These are phyloP conservation scores for Ctena decussata DNA, from an alignment of 2,888 invertebrate species.

Conservation along the genomic window DNA sequence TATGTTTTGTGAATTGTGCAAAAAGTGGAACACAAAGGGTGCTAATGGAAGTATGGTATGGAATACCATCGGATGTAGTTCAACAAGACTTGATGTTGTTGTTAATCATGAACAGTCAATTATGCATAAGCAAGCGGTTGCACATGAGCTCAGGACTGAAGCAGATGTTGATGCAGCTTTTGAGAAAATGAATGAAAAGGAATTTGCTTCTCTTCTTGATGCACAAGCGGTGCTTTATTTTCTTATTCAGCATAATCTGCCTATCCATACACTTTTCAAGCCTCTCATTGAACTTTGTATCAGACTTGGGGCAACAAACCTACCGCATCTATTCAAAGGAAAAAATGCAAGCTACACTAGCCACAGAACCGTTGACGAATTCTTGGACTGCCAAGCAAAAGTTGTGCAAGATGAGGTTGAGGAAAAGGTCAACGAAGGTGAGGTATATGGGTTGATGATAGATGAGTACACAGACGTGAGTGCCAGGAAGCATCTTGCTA, in stretches of 20 bases:
- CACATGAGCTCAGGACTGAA: too few relatives aligned
- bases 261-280: slow-evolving; percentile 24
- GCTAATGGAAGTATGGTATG: too few relatives aligned
- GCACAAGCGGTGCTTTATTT: slow-evolving; percentile 33
- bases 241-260: slow-evolving; percentile 31
- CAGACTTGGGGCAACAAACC: slow-evolving; percentile 33
- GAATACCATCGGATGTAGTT: too few relatives aligned
- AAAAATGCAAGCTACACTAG: slow-evolving; percentile 45
- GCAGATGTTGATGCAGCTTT: too few relatives aligned
- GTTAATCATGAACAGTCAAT: too few relatives aligned
- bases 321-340: slow-evolving; percentile 9
- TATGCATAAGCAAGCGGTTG: too few relatives aligned
- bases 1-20: too few relatives aligned
- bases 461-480: slow-evolving; percentile 41
- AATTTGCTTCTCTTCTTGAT: slow-evolving; percentile 15
- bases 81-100: too few relatives aligned
- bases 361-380: slow-evolving; percentile 18
- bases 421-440: background rate
- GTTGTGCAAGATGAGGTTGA: slow-evolving; percentile 16
- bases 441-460: slow-evolving; percentile 32
- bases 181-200: slow-evolving; percentile 13
- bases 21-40: too few relatives aligned
- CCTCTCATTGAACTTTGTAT: slow-evolving; percentile 39
- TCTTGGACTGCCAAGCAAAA: slow-evolving; percentile 37
- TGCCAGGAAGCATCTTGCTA: slow-evolving; percentile 10